phyloP scores from a whole-genome alignment of 2,888 invertebrate genomes.

The Choreutis nemorana region DNA sequence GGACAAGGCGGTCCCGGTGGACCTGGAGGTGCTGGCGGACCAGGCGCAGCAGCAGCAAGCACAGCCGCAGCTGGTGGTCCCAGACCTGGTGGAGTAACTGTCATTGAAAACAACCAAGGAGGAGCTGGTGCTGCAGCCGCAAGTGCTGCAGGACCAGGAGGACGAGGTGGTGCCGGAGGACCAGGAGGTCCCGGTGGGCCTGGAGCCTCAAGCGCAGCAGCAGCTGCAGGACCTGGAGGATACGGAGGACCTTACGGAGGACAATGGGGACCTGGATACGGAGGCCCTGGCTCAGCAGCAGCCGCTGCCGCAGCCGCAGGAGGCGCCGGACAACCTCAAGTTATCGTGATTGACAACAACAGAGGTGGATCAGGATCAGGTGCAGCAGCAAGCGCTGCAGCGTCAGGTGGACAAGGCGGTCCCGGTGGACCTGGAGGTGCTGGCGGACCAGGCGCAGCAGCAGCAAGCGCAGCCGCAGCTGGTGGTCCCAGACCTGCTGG shows the following conservation, averaged over 20 bases:
- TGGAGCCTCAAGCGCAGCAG: no score
- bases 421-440: background rate
- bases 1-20: no score
- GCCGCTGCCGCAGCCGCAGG: background rate
- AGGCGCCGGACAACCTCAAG: background rate
- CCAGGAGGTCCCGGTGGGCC: slow-evolving; percentile 2
- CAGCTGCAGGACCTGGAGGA: no score
- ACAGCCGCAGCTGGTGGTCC: no score
- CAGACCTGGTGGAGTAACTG: background rate
- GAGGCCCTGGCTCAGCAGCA: no score
- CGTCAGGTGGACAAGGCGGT: no score
- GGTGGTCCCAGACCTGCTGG: no score
- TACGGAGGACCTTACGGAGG: slow-evolving; percentile 5
- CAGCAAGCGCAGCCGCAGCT: no score
- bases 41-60: no score
- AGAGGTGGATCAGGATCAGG: background rate
- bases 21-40: no score
- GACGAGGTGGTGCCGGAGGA: background rate
- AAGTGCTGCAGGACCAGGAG: slow-evolving; percentile 1
- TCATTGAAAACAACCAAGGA: background rate
- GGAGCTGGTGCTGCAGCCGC: slow-evolving; percentile 1
- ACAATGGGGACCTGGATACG: slow-evolving; percentile 4
- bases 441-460: no score
- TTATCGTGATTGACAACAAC: background rate
- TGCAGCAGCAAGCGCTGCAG: background rate